These are phyloP conservation scores for Ophion ellenae DNA, from an alignment of 2,888 invertebrate genomes.

Conservation along the genomic window DNA sequence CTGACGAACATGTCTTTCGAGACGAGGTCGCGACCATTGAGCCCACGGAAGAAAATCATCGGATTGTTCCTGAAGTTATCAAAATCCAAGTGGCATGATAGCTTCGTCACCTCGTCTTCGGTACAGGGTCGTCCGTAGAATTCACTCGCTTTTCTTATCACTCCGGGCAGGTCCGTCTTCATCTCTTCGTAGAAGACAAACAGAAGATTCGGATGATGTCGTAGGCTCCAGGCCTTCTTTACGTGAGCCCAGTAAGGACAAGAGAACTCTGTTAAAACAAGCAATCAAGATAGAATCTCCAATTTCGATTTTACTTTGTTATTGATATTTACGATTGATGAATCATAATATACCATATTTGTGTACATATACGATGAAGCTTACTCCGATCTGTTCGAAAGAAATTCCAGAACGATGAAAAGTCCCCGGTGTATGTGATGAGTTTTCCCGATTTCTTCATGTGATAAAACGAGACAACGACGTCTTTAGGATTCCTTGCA, in stretches of 20 bases:
- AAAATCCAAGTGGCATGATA: constrained; percentile 81
- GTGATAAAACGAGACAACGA: constrained; percentile 76
- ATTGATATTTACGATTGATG: not conserved
- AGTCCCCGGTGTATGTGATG: constrained; percentile 75
- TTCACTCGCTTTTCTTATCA: constrained; percentile 86
- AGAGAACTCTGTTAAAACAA: constrained; percentile 87
- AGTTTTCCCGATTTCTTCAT: constrained; percentile 74
- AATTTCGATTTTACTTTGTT: too few relatives aligned
- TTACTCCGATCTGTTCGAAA: constrained; percentile 77
- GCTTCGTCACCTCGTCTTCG: constrained; percentile 86
- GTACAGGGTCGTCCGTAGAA: constrained; percentile 87
- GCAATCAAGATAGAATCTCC: not conserved
- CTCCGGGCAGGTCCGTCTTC: constrained; percentile 84
- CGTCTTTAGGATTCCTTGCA: constrained; percentile 80
- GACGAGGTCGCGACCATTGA: constrained; percentile 87
- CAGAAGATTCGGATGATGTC: constrained; percentile 88
- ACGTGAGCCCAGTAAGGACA: constrained; percentile 92
- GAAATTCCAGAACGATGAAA: constrained; percentile 76
- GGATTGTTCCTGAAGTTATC: not conserved
- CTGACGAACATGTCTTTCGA: constrained; percentile 88
- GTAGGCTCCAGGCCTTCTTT: constrained; percentile 89
- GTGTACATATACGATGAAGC: constrained; percentile 19
- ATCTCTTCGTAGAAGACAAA: constrained; percentile 93
- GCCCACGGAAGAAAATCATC: constrained; percentile 76
- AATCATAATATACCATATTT: too few relatives aligned